Percentiles rank a stretch among this genome's conserved stretches.
These are phyloP conservation scores for Biston stratarius DNA, from an alignment of 2,888 invertebrate species.

Conservation along the genomic window DNA sequence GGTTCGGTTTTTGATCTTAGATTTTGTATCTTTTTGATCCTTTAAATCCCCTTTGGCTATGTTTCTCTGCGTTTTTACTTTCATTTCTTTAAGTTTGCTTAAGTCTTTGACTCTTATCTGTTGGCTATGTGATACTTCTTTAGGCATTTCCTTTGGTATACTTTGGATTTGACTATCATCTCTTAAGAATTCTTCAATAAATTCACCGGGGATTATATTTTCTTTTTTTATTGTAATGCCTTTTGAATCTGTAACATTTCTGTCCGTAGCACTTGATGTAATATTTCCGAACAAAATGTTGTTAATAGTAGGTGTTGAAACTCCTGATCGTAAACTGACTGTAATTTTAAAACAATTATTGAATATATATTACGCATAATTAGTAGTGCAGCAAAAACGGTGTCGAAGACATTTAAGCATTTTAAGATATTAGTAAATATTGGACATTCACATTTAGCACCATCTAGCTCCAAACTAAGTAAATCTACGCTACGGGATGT, in stretches of 20 bases:
- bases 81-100: constrained; percentile 1
- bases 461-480: too few relatives aligned
- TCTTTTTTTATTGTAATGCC: constrained; percentile 44
- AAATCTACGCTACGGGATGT: too few relatives aligned
- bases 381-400: background rate
- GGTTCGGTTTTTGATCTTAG: background rate
- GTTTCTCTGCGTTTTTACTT: constrained; percentile 18
- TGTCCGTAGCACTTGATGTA: constrained; percentile 37
- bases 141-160: constrained; percentile 30
- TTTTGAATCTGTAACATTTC: constrained; percentile 30
- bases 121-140: constrained; percentile 22
- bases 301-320: constrained; percentile 70
- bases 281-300: constrained; percentile 69
- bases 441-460: too few relatives aligned
- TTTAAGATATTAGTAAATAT: background rate
- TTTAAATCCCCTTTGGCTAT: constrained; percentile 2
- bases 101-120: constrained; percentile 23
- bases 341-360: constrained; percentile 31
- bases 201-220: constrained; percentile 41
- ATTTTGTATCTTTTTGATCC: background rate
- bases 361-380: background rate
- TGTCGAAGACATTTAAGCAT: background rate
- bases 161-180: constrained; percentile 22
- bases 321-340: constrained; percentile 50
- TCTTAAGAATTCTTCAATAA: constrained; percentile 61